Conservation (phyloP, 1,140 invertebrate genomes). For the Pachyrhynchus sulphureomaculatus region DNA sequence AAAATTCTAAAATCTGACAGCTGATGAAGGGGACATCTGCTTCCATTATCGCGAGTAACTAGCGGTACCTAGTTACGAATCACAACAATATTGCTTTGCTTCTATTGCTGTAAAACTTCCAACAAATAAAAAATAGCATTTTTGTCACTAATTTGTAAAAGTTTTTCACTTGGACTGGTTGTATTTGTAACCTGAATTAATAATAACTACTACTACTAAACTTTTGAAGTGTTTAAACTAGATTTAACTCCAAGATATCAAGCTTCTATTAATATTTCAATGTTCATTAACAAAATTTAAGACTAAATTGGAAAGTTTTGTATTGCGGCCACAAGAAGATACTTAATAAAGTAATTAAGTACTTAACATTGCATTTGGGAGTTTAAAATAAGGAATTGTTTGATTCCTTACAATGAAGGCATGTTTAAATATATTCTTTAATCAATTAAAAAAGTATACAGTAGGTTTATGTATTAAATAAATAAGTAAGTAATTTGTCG, state of each 20-base stretch:
- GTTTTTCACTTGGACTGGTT: constrained; percentile 1
- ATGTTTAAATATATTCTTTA: too few relatives aligned
- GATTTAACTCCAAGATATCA: not conserved
- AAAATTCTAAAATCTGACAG: too few relatives aligned
- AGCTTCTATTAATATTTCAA: constrained; percentile 16
- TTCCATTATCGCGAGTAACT: too few relatives aligned
- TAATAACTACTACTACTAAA: not conserved
- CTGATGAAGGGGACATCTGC: too few relatives aligned
- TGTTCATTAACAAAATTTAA: constrained; percentile 5
- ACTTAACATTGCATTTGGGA: constrained; percentile 11
- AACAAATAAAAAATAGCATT: too few relatives aligned
- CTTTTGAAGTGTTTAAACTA: not conserved
- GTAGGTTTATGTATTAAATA: too few relatives aligned
- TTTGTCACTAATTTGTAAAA: not conserved
- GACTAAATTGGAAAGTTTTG: constrained; percentile 21
- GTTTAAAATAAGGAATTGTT: constrained; percentile 5
- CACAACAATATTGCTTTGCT: too few relatives aligned
- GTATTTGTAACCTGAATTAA: not conserved
- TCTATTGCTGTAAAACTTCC: too few relatives aligned
- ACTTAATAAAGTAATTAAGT: constrained; percentile 8
- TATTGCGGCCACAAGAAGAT: not conserved
- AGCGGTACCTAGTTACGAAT: too few relatives aligned
- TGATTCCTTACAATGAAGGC: constrained; percentile 22
- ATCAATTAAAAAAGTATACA: too few relatives aligned
- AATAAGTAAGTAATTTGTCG: too few relatives aligned